A percentile compares a stretch with the other conserved stretches of the same genome.
Conservation (phyloP, 2,888 invertebrate genomes). For the Pheosia gnoma region DNA sequence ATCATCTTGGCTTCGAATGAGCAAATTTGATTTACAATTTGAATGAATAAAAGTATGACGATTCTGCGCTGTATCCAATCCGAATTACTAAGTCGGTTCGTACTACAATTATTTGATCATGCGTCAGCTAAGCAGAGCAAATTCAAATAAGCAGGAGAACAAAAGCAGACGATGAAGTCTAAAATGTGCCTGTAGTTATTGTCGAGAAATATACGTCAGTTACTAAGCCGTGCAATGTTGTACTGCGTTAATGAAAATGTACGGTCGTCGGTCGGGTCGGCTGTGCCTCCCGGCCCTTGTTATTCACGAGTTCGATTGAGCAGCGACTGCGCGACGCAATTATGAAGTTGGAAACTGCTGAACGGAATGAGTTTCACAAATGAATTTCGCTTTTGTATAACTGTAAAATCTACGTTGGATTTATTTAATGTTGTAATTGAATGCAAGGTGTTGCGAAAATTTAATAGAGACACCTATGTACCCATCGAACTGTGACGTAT, state of each 20-base stretch:
- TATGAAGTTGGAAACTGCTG: conserved; percentile 14
- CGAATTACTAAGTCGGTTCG: too few relatives aligned
- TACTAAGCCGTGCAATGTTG: neutral
- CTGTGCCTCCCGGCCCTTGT: conserved; percentile 6
- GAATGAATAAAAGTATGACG: too few relatives aligned
- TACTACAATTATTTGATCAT: too few relatives aligned
- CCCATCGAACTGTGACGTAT: too few relatives aligned
- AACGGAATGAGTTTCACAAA: conserved; percentile 12
- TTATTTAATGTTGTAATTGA: neutral
- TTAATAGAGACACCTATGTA: neutral
- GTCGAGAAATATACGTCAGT: neutral
- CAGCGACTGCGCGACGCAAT: conserved; percentile 8
- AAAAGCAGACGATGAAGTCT: too few relatives aligned
- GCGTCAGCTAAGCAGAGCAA: too few relatives aligned
- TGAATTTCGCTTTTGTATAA: conserved; percentile 7
- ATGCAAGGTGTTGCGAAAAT: conserved; percentile 8
- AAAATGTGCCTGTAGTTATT: neutral
- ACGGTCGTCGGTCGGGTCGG: conserved; percentile 5
- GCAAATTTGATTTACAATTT: too few relatives aligned
- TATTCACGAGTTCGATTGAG: conserved; percentile 16
- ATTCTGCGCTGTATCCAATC: too few relatives aligned
- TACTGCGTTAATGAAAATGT: conserved; percentile 4
- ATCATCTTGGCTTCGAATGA: too few relatives aligned
- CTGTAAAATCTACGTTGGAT: neutral
- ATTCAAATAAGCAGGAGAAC: too few relatives aligned